These are phyloP conservation scores for Nasua narica DNA, from an alignment of 2,797 vertebrate species.

Conservation along the genomic window DNA sequence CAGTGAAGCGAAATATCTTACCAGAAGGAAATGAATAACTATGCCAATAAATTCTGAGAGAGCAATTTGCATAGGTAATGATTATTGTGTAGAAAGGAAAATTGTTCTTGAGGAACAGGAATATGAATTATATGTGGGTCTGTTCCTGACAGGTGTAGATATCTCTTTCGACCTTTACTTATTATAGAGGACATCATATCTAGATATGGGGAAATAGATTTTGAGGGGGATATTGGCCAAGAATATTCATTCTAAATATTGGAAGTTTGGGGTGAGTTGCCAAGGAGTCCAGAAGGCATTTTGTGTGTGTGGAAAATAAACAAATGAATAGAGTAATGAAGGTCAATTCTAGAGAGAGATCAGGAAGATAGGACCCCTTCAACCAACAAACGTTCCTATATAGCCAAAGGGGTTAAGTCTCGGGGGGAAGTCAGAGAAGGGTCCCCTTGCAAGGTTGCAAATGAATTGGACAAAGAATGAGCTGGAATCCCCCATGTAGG, in stretches of 20 bases:
- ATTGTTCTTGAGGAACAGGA: background rate
- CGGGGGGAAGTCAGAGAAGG: background rate
- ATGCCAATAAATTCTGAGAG: background rate
- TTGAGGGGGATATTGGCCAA: background rate
- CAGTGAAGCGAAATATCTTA: background rate
- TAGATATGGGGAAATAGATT: background rate
- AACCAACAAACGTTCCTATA: rapidly evolving
- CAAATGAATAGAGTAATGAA: background rate
- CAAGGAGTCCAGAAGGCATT: background rate
- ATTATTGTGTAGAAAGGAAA: background rate
- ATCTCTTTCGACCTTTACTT: background rate
- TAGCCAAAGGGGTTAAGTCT: background rate
- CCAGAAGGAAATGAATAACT: background rate
- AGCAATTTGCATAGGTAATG: background rate
- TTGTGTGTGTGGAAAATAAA: background rate
- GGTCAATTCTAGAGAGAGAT: background rate
- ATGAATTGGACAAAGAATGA: background rate
- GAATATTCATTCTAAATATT: background rate
- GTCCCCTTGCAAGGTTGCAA: background rate
- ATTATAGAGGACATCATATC: background rate
- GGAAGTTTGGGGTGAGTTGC: background rate
- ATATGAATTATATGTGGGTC: background rate
- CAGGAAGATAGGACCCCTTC: background rate
- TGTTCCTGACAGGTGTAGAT: background rate
- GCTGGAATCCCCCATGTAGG: background rate